Conservation (phyloP, 2,113 vertebrate species). For the Hydrochoerus hydrochaeris region DNA sequence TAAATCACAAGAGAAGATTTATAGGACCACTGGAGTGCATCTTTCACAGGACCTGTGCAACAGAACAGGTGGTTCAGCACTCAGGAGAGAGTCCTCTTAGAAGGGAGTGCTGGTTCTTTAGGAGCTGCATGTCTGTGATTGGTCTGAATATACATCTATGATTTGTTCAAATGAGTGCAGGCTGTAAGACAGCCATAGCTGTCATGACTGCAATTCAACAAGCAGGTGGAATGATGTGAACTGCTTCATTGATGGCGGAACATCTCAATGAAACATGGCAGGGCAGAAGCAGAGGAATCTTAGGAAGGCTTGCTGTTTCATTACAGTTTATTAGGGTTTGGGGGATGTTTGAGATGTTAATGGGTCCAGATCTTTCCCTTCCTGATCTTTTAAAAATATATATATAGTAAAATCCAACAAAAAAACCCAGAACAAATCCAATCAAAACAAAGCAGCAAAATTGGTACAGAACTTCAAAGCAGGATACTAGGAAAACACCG, state of each 20-base stretch:
- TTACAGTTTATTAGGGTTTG: neutral
- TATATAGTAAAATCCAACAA: no score
- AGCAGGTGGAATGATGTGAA: neutral
- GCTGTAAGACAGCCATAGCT: neutral
- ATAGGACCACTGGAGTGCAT: neutral
- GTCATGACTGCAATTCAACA: neutral
- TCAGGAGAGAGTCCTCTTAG: neutral
- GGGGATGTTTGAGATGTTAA: neutral
- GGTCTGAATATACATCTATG: neutral
- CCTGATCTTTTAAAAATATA: neutral
- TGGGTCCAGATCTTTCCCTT: neutral
- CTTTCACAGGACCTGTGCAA: neutral
- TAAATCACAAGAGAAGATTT: neutral
- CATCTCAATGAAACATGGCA: neutral
- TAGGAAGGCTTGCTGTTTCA: neutral
- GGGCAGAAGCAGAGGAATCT: neutral
- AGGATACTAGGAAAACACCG: no score
- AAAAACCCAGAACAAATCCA: no score
- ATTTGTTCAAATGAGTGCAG: neutral
- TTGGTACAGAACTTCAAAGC: no score
- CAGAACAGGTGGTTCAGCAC: neutral
- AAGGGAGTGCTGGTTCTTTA: neutral
- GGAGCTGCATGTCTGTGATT: neutral
- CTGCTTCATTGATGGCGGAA: neutral
- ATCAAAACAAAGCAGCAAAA: no score